Conservation (phyloP, 2,797 vertebrate species). For the Aeoliscus strigatus region DNA sequence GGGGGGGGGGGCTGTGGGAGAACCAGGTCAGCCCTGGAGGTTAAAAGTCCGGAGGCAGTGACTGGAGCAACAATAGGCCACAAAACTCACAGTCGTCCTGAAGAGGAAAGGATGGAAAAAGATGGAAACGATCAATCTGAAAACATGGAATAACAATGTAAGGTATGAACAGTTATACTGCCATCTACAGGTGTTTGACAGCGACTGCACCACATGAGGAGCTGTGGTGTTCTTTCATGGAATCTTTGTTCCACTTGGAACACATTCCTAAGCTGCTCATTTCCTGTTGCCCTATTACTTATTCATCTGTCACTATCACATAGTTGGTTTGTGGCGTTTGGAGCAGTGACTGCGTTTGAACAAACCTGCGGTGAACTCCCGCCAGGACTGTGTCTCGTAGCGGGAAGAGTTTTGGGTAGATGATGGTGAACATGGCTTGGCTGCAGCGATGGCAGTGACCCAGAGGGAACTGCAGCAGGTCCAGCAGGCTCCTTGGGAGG, state of each 20-base stretch:
- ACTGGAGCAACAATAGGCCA: conserved; percentile 81
- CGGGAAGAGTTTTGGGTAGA: conserved; percentile 94
- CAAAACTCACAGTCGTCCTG: conserved; percentile 77
- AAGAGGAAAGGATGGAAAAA: conserved; percentile 1
- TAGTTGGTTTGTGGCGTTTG: too few species aligned
- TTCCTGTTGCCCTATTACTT: too few species aligned
- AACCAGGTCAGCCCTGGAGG: conserved; percentile 67
- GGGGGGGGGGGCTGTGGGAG: too few species aligned
- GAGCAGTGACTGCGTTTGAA: too few species aligned
- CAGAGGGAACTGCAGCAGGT: conserved; percentile 87
- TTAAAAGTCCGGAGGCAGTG: conserved; percentile 73
- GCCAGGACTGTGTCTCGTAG: conserved; percentile 91
- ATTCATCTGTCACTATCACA: too few species aligned
- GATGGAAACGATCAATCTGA: background rate
- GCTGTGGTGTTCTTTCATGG: too few species aligned
- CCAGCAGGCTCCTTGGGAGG: conserved; percentile 87
- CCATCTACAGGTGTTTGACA: too few species aligned
- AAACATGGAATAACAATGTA: too few species aligned
- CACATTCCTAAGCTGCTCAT: too few species aligned
- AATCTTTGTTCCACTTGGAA: too few species aligned
- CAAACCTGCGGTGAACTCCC: conserved; percentile 92
- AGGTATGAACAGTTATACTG: too few species aligned
- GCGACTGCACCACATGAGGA: too few species aligned
- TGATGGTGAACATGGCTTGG: conserved; percentile 95
- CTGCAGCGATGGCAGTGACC: conserved; percentile 97